Conservation (phyloP, 2,888 invertebrate genomes). For the Zelleria hepariella region DNA sequence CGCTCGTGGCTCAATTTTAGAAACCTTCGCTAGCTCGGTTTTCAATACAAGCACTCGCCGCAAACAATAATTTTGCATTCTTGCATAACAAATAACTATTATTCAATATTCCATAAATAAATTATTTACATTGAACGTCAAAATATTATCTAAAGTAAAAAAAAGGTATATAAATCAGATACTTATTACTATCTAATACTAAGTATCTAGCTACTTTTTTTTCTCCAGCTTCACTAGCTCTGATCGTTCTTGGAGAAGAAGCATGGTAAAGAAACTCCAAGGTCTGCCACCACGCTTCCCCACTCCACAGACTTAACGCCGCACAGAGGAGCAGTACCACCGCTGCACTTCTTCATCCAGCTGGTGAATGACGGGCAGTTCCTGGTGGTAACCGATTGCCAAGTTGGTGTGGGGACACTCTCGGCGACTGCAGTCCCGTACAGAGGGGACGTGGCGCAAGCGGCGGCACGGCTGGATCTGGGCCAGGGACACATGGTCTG, state of each 20-base stretch:
- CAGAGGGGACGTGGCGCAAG: background rate
- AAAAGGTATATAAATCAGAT: no score
- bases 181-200: no score
- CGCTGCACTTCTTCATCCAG: conserved; percentile 44
- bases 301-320: conserved; percentile 31
- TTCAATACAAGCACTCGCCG: no score
- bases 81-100: no score
- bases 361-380: conserved; percentile 32
- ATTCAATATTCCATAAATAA: no score
- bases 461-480: background rate
- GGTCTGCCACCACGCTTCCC: background rate
- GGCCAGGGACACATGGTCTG: background rate
- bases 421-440: conserved; percentile 8
- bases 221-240: no score
- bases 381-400: conserved; percentile 44
- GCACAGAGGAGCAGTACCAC: conserved; percentile 24
- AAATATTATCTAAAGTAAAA: no score
- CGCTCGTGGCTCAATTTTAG: no score
- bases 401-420: conserved; percentile 28
- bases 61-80: no score
- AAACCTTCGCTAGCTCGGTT: no score
- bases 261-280: background rate
- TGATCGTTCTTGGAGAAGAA: background rate
- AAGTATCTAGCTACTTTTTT: no score
- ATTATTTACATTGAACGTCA: no score